Conservation (phyloP, 2,888 invertebrate species). For the Ganaspis brasiliensis region DNA sequence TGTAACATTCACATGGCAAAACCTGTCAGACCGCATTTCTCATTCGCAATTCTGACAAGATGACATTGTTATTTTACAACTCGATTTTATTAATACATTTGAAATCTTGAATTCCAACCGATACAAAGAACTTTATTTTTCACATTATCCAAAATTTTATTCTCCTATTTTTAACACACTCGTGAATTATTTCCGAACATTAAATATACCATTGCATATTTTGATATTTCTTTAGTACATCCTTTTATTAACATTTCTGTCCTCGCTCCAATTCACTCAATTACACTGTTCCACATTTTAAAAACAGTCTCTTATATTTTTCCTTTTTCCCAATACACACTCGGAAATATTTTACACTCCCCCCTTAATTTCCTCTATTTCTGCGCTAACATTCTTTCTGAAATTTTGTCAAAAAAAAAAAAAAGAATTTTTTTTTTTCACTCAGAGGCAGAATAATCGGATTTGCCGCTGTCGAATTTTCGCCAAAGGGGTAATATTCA, state of each 20-base stretch:
- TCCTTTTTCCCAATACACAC: no score
- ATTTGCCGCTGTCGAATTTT: conserved; percentile 24
- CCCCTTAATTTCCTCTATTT: no score
- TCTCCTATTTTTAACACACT: neutral
- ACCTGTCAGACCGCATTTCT: conserved; percentile 22
- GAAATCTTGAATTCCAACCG: neutral
- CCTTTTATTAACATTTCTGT: no score
- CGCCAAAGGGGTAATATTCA: neutral
- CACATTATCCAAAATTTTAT: neutral
- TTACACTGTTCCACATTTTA: no score
- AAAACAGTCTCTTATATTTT: no score
- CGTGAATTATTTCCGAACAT: no score
- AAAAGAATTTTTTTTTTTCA: neutral
- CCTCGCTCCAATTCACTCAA: no score
- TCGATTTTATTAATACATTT: neutral
- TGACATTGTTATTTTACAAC: conserved; percentile 15
- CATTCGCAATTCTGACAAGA: conserved; percentile 15
- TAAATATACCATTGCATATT: neutral
- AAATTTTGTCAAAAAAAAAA: neutral
- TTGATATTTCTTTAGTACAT: neutral
- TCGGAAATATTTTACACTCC: no score
- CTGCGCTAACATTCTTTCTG: neutral
- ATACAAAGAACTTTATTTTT: neutral
- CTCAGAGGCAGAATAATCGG: neutral
- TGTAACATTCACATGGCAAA: conserved; percentile 6